These are phyloP conservation scores for Eleutherodactylus coqui DNA, from an alignment of 2,797 vertebrate genomes.

Conservation along the genomic window DNA sequence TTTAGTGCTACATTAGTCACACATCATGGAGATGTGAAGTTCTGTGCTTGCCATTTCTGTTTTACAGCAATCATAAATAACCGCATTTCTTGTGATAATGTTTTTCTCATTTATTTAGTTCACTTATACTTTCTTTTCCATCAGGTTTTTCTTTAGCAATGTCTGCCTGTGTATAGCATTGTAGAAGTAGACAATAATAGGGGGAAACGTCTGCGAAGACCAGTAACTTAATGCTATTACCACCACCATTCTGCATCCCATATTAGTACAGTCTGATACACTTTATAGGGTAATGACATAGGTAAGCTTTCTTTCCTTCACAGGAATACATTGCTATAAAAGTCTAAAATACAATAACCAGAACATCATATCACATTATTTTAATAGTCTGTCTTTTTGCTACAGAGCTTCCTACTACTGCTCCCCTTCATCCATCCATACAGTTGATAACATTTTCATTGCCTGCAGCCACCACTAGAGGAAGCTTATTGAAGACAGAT, in stretches of 20 bases:
- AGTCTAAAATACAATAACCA: too few species aligned
- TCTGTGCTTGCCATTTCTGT: constrained; percentile 47
- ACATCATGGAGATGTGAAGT: constrained; percentile 66
- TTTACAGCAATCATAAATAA: constrained; percentile 42
- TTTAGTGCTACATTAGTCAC: constrained; percentile 67
- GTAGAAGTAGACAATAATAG: constrained; percentile 59
- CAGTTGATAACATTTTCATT: neutral
- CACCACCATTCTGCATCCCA: neutral
- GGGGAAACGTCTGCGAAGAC: constrained; percentile 41
- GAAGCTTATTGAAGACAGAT: constrained; percentile 6
- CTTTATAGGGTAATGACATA: neutral
- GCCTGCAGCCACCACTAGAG: constrained; percentile 11
- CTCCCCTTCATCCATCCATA: neutral
- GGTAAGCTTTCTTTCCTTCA: neutral
- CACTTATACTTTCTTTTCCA: constrained; percentile 60
- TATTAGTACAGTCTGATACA: neutral
- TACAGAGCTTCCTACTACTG: neutral
- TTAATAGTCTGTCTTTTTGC: neutral
- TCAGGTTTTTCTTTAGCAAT: constrained; percentile 44
- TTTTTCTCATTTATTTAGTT: constrained; percentile 64
- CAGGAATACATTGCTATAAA: neutral
- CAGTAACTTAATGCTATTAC: neutral
- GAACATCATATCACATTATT: neutral
- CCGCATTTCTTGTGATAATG: constrained; percentile 65
- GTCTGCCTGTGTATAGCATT: constrained; percentile 65